These are phyloP conservation scores for Andrena haemorrhoa DNA, from an alignment of 2,888 invertebrate species.

Conservation along the genomic window DNA sequence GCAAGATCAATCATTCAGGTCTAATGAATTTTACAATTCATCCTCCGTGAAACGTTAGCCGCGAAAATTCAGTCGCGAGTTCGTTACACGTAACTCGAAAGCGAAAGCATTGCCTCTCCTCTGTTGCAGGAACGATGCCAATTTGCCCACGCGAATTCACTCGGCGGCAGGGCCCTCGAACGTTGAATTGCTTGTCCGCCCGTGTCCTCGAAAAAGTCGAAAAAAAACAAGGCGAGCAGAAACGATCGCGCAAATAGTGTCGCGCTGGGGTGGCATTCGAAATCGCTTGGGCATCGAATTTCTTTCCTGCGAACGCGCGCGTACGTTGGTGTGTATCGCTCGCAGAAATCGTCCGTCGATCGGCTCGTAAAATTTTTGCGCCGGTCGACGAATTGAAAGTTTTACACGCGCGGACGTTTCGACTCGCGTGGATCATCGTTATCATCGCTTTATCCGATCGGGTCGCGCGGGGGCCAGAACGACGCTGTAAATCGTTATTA, in stretches of 20 bases:
- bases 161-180: not conserved
- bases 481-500: conserved; percentile 48
- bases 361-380: conserved; percentile 11
- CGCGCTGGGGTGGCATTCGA: conserved; percentile 25
- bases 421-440: not conserved
- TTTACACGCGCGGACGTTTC: conserved; percentile 17
- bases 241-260: conserved; percentile 56
- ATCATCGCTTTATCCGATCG: conserved; percentile 4
- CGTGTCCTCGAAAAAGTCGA: not conserved
- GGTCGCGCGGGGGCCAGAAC: not conserved
- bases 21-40: conserved; percentile 9
- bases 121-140: conserved; percentile 28
- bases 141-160: conserved; percentile 49
- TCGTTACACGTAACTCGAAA: conserved; percentile 12
- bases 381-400: conserved; percentile 37
- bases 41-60: conserved; percentile 26
- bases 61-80: conserved; percentile 35
- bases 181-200: conserved; percentile 30
- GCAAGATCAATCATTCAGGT: not conserved
- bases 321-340: not conserved
- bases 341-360: conserved; percentile 12
- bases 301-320: not conserved
- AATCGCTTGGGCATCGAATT: conserved; percentile 37
- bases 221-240: conserved; percentile 6
- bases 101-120: not conserved